Conservation (phyloP, 35 echinoderm and acorn worm genomes). For the Strongylocentrotus purpuratus region DNA sequence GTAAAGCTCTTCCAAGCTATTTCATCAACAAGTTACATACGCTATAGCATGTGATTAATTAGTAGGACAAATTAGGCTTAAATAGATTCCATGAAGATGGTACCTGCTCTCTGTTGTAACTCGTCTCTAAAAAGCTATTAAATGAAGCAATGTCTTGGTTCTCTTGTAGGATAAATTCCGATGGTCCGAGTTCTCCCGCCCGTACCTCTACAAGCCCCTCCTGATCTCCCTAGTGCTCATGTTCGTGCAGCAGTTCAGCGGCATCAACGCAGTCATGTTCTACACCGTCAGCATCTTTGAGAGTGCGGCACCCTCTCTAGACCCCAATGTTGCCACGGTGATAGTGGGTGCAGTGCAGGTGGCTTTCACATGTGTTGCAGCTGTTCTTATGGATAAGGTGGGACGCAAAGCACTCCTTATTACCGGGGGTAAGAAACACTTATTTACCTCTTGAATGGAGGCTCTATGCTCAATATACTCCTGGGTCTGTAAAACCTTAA, state of each 20-base stretch:
- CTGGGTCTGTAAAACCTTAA: too few species aligned
- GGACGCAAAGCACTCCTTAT: constrained; percentile 78
- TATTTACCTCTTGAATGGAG: too few species aligned
- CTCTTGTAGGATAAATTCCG: constrained; percentile 82
- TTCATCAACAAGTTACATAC: too few species aligned
- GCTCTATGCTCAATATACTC: too few species aligned
- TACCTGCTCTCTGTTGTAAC: too few species aligned
- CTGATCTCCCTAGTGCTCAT: constrained; percentile 75
- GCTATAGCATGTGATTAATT: too few species aligned
- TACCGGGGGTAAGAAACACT: neutral
- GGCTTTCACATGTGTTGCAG: constrained; percentile 66
- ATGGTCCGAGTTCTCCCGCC: constrained; percentile 64
- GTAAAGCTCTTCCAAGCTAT: too few species aligned
- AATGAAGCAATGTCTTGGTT: neutral
- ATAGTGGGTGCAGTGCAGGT: constrained; percentile 86
- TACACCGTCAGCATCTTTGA: constrained; percentile 85
- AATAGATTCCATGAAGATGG: too few species aligned
- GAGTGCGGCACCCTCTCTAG: constrained; percentile 51
- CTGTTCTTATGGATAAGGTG: constrained; percentile 78
- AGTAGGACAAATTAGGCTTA: too few species aligned
- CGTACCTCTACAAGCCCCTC: constrained; percentile 71
- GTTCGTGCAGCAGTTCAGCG: constrained; percentile 98
- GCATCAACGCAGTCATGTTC: constrained; percentile 98
- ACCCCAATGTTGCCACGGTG: constrained; percentile 70
- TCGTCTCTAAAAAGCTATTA: neutral